Percentiles rank a stretch among this genome's conserved stretches.
phyloP scores from a whole-genome alignment of 2,888 invertebrate species.

The Nyleta sp. region DNA sequence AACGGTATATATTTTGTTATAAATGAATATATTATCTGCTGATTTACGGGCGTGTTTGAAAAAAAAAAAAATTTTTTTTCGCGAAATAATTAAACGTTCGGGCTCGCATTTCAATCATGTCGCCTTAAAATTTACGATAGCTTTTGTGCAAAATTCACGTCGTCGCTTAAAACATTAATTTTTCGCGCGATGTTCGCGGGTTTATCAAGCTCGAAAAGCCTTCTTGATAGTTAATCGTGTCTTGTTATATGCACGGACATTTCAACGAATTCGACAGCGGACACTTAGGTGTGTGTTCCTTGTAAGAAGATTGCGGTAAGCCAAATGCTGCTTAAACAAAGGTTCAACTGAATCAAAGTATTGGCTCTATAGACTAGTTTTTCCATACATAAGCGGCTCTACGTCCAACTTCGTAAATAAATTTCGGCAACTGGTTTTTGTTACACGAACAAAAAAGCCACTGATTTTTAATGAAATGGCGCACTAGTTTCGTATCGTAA shows the following conservation, averaged over 20 bases:
- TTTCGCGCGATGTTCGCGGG: slow-evolving; percentile 6
- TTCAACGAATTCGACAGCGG: slow-evolving; percentile 40
- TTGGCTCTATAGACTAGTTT: slow-evolving; percentile 23
- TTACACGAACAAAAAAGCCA: background rate
- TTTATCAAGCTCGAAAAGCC: slow-evolving; percentile 16
- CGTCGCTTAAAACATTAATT: slow-evolving; percentile 23
- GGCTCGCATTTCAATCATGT: background rate
- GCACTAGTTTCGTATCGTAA: too few species aligned
- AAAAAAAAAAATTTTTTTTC: background rate
- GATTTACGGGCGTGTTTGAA: slow-evolving; percentile 20
- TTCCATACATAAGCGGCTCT: slow-evolving; percentile 34
- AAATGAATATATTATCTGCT: slow-evolving; percentile 33
- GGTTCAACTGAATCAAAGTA: slow-evolving; percentile 48
- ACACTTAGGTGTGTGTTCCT: slow-evolving; percentile 40
- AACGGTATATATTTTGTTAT: slow-evolving; percentile 42
- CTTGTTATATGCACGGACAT: background rate
- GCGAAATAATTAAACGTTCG: slow-evolving; percentile 11
- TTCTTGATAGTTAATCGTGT: slow-evolving; percentile 11
- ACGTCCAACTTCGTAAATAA: slow-evolving; percentile 45
- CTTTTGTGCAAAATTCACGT: slow-evolving; percentile 11
- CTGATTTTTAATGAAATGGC: too few species aligned
- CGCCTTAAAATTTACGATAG: slow-evolving; percentile 14
- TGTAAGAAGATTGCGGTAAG: slow-evolving; percentile 54
- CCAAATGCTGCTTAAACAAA: slow-evolving; percentile 43
- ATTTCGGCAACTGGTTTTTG: slow-evolving; percentile 35